Evolutionary conservation across 2,113 vertebrate species (phyloP), one percentile per base, ranked within the genome.

Genomic region (Coptodon bakossiorum): DNA sequence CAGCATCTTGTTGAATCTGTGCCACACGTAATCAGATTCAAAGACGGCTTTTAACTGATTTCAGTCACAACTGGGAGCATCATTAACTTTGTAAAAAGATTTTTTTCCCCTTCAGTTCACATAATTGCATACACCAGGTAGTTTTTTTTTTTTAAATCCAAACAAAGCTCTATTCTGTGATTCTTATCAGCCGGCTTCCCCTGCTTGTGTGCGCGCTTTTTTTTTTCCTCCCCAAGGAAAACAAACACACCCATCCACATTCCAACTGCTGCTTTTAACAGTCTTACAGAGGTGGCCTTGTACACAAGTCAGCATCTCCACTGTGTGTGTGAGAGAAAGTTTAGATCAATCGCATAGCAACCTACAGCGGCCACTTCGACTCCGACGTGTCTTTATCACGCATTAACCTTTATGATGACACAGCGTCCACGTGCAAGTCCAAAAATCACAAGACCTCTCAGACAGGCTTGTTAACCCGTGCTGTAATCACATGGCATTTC

Each of bases 211-310:
- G 24, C 2, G 52, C 29, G 36, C 63, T 22, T 80, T 76, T 54
- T 54, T 19, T 86, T 63, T 68, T 0, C 5, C 59, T 56, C 80
- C 63, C 56, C 50, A 88, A 87, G 81, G 88, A 93, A 92, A 95
- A 84, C 92, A 94, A 94, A 94, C 93, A 95, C 68, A 93, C 89
- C 88, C 91, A 36, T 48, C 68, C 52, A 86, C 94, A 95, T 95
- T 93, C 94, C 95, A 90, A 1, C 86, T n/a, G 38, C 83, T 57
- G 87, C 86, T 88, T 85, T 87, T 38, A 52, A 56, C 87, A 71
- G 43, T 24, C 29, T 31, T 19, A 93, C 93, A 92, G 86, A 91
- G 83, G 86, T n/a, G 11, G 57, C 78, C 45, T 80, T 91, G 90
- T 92, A 6, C 5, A 17, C 27, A 24, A 8, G 85, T 34, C 52